Evolutionary conservation across 2,113 vertebrate genomes (phyloP).

Genomic region (Halichoerus grypus): DNA sequence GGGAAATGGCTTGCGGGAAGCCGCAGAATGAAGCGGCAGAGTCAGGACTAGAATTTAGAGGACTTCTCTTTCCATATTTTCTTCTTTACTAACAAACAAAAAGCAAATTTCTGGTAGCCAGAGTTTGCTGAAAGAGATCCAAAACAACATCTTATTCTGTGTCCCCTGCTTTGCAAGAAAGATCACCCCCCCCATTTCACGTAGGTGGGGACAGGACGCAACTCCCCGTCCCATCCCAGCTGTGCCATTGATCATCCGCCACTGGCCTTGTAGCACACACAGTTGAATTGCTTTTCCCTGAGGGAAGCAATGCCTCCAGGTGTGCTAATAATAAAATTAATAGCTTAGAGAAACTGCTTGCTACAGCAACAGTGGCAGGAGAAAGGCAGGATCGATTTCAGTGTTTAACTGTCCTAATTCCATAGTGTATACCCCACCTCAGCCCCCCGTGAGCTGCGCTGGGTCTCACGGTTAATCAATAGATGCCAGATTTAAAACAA

Average conservation of each 20-base stretch:
- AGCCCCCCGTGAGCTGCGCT: slow-evolving; percentile 84
- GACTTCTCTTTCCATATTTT: neutral
- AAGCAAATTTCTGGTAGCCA: neutral
- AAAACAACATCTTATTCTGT: neutral
- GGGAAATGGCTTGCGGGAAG: neutral
- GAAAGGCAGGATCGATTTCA: slow-evolving; percentile 88
- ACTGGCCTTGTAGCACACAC: slow-evolving; percentile 85
- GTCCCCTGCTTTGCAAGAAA: neutral
- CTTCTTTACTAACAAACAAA: neutral
- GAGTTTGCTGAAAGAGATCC: neutral
- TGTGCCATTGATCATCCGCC: slow-evolving; percentile 87
- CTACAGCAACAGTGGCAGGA: slow-evolving; percentile 85
- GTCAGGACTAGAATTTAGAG: neutral
- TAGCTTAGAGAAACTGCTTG: slow-evolving; percentile 92
- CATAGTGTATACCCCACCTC: slow-evolving; percentile 84
- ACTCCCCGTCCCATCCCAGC: slow-evolving; percentile 75
- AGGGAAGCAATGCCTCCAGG: slow-evolving; percentile 90
- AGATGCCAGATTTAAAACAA: slow-evolving; percentile 90
- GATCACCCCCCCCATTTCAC: slow-evolving; percentile 62
- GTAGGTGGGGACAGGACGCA: slow-evolving; percentile 13
- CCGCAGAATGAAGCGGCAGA: neutral
- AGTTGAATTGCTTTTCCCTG: slow-evolving; percentile 90
- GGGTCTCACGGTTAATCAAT: slow-evolving; percentile 88
- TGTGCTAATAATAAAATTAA: slow-evolving; percentile 94
- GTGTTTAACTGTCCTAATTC: slow-evolving; percentile 92